Evolutionary conservation across 2,797 vertebrate species (phyloP), one percentile per base, ranked within the genome.

Genomic region (Halcyon smyrnensis): DNA sequence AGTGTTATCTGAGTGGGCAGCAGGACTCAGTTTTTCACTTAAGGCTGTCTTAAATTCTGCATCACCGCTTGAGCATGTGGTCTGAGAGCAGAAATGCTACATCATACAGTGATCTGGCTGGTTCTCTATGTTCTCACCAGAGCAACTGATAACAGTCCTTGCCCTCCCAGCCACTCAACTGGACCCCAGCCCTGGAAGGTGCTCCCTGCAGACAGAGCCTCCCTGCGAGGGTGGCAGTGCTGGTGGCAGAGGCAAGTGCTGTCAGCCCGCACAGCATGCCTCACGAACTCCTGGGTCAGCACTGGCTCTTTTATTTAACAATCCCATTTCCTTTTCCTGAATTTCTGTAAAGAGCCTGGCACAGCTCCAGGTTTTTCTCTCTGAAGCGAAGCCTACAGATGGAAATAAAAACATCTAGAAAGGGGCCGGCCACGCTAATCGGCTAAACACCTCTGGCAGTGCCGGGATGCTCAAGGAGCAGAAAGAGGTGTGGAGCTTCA

Each of bases 271-370:
- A 2, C 62, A n/a, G 50, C 85, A 70, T 20, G 63, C 67, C 43
- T 30, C 3, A 48, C 67, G 67, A 88, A 9, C 88, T 68, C 74
- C n/a, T 30, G 15, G 12, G 65, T 46, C 59, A 39, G 69, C 15
- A 23, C 50, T 30, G 19, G 15, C 95, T 67, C 4, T 88, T 93
- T 79, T 27, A 69, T 76, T 91, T 88, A 94, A 95, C 87, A 96
- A 93, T 93, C 90, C 59, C 54, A 95, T 89, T 96, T 95, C 90
- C 95, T 93, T 71, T 96, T 94, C 77, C 93, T 89, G 85, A 87
- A 89, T 92, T 94, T 94, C 94, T 95, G 96, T 71, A 89, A 90
- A 70, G 27, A 50, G 45, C 18, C 15, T 89, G 93, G 70, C 83
- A 13, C 0, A 6, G n/a, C 53, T 84, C 83, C 91, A 95, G 45